Conservation (phyloP, 2,113 vertebrate genomes). For the Psammodynastes pulverulentus region DNA sequence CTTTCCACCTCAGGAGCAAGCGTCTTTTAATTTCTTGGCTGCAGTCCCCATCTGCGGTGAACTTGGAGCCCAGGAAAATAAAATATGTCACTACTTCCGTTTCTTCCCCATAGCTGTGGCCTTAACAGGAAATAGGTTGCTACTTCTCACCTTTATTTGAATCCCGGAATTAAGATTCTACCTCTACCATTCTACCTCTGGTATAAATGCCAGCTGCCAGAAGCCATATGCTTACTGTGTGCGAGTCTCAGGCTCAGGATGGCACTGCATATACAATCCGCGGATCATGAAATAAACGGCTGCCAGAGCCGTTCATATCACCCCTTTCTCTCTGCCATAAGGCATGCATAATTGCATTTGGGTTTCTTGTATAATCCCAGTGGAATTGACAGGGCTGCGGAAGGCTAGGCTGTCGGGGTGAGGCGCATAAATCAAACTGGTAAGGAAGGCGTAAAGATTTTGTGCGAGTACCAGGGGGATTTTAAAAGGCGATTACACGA, state of each 20-base stretch:
- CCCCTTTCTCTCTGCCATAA: not conserved
- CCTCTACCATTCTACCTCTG: constrained; percentile 4
- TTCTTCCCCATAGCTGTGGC: too few species aligned
- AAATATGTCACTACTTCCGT: too few species aligned
- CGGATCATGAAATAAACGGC: not conserved
- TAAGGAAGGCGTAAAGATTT: not conserved
- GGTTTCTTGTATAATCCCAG: not conserved
- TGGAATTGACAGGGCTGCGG: not conserved
- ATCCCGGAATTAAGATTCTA: constrained; percentile 1
- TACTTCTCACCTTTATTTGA: not conserved
- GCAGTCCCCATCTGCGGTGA: too few species aligned
- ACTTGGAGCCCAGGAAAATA: too few species aligned
- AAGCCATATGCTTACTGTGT: not conserved
- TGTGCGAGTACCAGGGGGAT: not conserved
- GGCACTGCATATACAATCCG: not conserved
- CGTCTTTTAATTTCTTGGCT: too few species aligned
- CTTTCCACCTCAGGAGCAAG: too few species aligned
- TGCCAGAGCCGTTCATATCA: not conserved
- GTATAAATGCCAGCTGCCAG: not conserved
- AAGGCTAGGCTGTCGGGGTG: not conserved
- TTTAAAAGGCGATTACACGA: not conserved
- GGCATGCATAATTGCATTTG: not conserved
- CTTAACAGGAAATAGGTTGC: not conserved
- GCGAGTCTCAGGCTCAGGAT: not conserved
- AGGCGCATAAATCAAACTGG: not conserved